Percentiles rank a stretch among this genome's conserved stretches.
These are phyloP conservation scores for Elephas maximus DNA, from an alignment of 2,113 vertebrate genomes.

Conservation along the genomic window DNA sequence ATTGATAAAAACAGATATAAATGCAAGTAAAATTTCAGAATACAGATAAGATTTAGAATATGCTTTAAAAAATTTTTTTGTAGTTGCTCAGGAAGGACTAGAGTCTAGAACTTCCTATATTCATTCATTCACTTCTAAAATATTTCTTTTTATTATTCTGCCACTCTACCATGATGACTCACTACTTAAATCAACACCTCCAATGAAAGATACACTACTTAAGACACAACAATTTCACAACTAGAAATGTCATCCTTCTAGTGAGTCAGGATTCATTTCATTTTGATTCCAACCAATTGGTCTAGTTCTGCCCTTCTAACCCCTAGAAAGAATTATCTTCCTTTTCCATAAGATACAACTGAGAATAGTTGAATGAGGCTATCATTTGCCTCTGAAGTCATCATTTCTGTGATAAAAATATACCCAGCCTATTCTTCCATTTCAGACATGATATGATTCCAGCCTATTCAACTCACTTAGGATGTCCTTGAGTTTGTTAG, in stretches of 20 bases:
- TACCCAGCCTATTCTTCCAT: neutral
- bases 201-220: neutral
- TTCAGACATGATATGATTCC: conserved; percentile 30
- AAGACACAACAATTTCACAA: neutral
- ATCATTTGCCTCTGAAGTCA: neutral
- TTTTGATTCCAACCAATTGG: neutral
- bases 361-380: neutral
- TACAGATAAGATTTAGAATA: conserved; percentile 14
- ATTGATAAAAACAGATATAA: neutral
- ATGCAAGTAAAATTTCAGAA: conserved; percentile 21
- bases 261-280: neutral
- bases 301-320: neutral
- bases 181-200: neutral
- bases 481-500: conserved; percentile 57
- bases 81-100: neutral
- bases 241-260: neutral
- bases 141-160: neutral
- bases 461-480: conserved; percentile 42
- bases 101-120: neutral
- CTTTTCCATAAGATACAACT: neutral
- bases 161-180: neutral
- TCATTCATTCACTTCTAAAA: neutral
- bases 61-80: neutral
- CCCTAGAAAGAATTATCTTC: neutral
- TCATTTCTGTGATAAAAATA: conserved; percentile 31